Base-by-base conservation (phyloP, 2,113 vertebrate species). In the Cebus imitator region DNA sequence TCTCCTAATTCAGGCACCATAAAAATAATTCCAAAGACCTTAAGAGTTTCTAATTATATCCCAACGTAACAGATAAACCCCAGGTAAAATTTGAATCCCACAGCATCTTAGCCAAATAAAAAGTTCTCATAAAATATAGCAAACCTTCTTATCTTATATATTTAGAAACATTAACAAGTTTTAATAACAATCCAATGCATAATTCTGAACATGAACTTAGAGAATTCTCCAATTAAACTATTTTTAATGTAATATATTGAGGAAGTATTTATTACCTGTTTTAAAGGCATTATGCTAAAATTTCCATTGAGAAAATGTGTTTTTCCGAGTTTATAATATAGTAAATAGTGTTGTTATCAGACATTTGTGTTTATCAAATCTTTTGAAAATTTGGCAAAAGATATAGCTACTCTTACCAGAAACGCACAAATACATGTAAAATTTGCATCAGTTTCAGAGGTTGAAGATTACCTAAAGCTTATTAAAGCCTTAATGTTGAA, bases 301-400 rank as follows among this genome's bases (percentile, higher is more conserved):
- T 96, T 78, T 84, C 43, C 90, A 48, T 86, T 90, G 58, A 21
- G 11, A 64, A 89, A 90, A 84, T 73, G 30, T 2, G 25, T 73
- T 18, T 88, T 92, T 66, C 81, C 70, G n/a, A 81, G 8, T 66
- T 95, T 75, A 50, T 32, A 70, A 25, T 94, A 37, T 76, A 58
- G 2, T 66, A 30, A 61, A 3, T 8, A 9, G 37, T 52, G 30
- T 43, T 35, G 17, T 76, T 81, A 66, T 68, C 21, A 52, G 52
- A 25, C 10, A 87, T 79, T 91, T 93, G 32, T 45, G 78, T 23
- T 97, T 82, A 82, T 2, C 35, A 7, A 89, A 70, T 83, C 43
- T 61, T 89, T 96, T 73, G 9, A 92, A 96, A 96, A 72, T 85
- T 73, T 96, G 23, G 32, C 57, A 40, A 64, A 90, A 80, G 30